Evolutionary conservation across 2,113 vertebrate species (phyloP), one percentile per base, ranked within the genome.

Genomic region (Pituophis catenifer): DNA sequence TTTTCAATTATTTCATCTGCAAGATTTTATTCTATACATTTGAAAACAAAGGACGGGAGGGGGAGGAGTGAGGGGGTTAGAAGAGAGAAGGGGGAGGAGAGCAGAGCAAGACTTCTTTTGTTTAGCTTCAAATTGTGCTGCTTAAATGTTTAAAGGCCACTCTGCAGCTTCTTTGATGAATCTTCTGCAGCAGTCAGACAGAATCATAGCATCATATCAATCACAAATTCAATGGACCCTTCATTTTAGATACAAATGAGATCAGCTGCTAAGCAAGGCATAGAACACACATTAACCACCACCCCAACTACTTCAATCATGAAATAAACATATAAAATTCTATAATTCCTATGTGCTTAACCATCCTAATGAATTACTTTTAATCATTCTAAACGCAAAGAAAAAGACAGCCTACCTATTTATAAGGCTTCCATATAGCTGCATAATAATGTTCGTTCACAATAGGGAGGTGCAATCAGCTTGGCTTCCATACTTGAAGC

Each of bases 61-160:
- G 17, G 23, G 23, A 29, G 33, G 86, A 8, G 1, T 38, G 94
- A 0, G 21, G 21, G 59, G 95, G 90, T 5, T 3, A 48, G 29
- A 8, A 26, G 58, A 95, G 3, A 15, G 90, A n/a, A 65, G 19
- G 3, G 15, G 10, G 33, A 70, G 57, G 87, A 12, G 19, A 57
- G 94, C 93, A 95, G 94, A 97, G 92, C 92, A 97, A 97, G 95
- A 4, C 81, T 96, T 95, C 95, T 96, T 98, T 96, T 96, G 93
- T 95, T 97, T 95, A 94, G 92, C 89, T 89, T 95, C 88, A 95
- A 96, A 94, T 93, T 91, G 93, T 95, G 91, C 58, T 94, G 93
- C 95, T 93, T 92, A 95, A 95, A 96, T 95, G 93, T 96, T 94
- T 95, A 96, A 95, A 95, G 93, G 95, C 62, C 90, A 81, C 94